Conservation (phyloP, 2,113 vertebrate species). For the Catharus fuscescens region DNA sequence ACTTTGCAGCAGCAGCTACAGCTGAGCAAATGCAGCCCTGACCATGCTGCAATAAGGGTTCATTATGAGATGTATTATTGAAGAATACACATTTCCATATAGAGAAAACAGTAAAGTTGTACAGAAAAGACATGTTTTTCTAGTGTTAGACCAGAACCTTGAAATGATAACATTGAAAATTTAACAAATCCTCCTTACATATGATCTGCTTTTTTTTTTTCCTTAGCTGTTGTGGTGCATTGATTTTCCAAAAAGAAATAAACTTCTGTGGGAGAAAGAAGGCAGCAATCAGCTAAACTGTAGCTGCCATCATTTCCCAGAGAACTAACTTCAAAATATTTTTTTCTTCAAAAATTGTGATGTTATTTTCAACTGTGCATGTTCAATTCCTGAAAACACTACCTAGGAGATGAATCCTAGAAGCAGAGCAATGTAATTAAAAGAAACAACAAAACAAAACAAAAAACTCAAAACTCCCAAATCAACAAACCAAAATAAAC, state of each 20-base stretch:
- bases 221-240: neutral
- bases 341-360: neutral
- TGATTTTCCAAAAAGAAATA: neutral
- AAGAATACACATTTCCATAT: neutral
- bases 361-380: neutral
- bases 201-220: neutral
- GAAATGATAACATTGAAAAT: neutral
- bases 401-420: neutral
- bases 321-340: neutral
- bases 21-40: neutral
- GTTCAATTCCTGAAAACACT: neutral
- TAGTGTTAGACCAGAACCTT: neutral
- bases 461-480: neutral
- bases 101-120: neutral
- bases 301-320: neutral
- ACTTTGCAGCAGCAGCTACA: neutral
- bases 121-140: fast-evolving
- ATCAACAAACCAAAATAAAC: neutral
- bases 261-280: neutral
- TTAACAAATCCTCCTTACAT: neutral
- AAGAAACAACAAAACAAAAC: neutral
- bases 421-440: neutral
- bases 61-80: neutral
- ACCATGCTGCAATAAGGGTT: neutral
- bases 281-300: neutral